Evolutionary conservation across 2,113 vertebrate species (phyloP).

Genomic region (Euleptes europaea): DNA sequence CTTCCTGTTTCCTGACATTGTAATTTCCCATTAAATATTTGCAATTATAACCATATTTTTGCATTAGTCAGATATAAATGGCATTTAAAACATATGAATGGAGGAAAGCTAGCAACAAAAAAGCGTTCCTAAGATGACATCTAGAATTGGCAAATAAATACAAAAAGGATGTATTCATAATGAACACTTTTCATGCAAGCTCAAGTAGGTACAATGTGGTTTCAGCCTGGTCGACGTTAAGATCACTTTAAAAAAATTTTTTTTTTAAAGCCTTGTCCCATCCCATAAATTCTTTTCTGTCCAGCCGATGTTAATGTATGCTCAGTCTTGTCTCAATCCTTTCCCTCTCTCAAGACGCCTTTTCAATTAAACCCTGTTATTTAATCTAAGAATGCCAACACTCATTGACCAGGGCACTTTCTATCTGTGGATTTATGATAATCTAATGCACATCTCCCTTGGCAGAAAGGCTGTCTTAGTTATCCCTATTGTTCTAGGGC

Average conservation of each 20-base stretch:
- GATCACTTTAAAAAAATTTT: constrained; percentile 23
- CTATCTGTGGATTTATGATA: constrained; percentile 76
- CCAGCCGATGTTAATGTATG: constrained; percentile 45
- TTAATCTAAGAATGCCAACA: constrained; percentile 65
- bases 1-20: too few relatives aligned
- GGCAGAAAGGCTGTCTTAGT: constrained; percentile 67
- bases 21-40: too few relatives aligned
- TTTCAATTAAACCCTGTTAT: constrained; percentile 77
- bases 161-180: background rate
- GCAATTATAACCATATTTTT: too few relatives aligned
- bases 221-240: background rate
- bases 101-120: too few relatives aligned
- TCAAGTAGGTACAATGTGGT: background rate
- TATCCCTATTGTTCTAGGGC: constrained; percentile 73
- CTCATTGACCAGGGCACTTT: constrained; percentile 72
- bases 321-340: constrained; percentile 59
- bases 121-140: too few relatives aligned
- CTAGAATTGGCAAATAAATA: too few relatives aligned
- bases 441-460: constrained; percentile 72
- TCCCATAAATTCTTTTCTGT: constrained; percentile 50
- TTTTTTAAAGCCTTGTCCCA: constrained; percentile 1
- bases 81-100: too few relatives aligned
- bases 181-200: background rate
- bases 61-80: too few relatives aligned
- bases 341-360: constrained; percentile 47